Base-by-base conservation (phyloP, 2,888 invertebrate species). In the Cerceris ruficornis region DNA sequence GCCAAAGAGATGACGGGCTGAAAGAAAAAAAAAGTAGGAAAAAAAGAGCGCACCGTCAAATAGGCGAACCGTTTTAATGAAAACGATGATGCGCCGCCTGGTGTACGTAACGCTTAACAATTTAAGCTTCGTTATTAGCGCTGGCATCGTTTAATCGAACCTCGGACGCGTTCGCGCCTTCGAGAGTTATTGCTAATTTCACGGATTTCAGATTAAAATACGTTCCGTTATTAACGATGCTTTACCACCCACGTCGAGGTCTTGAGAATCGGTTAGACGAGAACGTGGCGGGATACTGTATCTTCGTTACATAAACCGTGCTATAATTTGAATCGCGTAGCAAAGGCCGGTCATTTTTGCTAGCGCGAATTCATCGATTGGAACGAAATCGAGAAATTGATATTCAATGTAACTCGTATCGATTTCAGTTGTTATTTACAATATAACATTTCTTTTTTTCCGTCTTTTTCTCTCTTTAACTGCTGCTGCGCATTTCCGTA, bases 191-290 rank as follows among this genome's bases (percentile, higher is more conserved):
- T 49, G 43, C 52, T 66, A 66, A 65, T 66, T 77, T 77, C 60
- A 69, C 50, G 28, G 42, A 13, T 70, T 62, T 52, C 43, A 5
- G 39, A 74, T 75, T 9, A 7, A 54, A 59, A 70, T 54, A 57
- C 41, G 17, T 60, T 66, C 41, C 46, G 15, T 60, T 68, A 61
- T 59, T 67, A 77, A 71, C 58, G 65, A 67, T 52, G 65, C 28
- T 49, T 60, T 58, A 69, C 72, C 78, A 73, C 78, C 78, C 72
- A 73, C 78, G 78, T 73, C 14, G 49, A 39, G 0, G 42, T 52
- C 50, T 42, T 41, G 41, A 50, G 41, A 41, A 67, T 71, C 43
- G 14, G 42, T 59, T 59, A 62, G 46, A 62, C 43, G 28, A 60
- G 67, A 71, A 55, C 50, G 62, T 59, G 52, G 67, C 49, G 15